A percentile compares a stretch with the other conserved stretches of the same genome.
Conservation (phyloP, 2,113 vertebrate species). For the Tichodroma muraria region DNA sequence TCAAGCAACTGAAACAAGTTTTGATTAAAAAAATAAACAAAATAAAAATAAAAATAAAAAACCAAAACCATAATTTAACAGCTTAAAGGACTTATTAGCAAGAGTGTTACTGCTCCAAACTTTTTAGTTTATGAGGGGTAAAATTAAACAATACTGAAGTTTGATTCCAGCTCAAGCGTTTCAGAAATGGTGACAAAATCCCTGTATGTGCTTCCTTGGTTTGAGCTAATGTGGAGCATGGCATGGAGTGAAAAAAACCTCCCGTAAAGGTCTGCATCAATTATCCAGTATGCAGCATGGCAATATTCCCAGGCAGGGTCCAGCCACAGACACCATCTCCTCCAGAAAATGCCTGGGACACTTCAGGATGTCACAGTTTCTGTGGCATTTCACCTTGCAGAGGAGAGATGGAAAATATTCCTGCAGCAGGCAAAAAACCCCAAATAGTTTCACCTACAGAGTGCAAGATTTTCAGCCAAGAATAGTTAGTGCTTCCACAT, state of each 20-base stretch:
- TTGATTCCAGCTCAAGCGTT: neutral
- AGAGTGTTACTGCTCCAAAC: neutral
- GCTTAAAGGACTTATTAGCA: neutral
- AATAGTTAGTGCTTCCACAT: slow-evolving; percentile 37
- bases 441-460: slow-evolving; percentile 32
- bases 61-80: neutral
- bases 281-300: neutral
- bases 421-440: neutral
- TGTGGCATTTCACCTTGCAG: neutral
- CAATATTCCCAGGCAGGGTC: neutral
- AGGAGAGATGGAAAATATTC: neutral
- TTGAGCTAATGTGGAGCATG: neutral
- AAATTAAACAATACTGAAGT: neutral
- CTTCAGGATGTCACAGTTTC: neutral
- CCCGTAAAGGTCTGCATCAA: neutral
- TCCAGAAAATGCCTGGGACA: neutral
- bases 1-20: neutral
- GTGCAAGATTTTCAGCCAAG: slow-evolving; percentile 33
- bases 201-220: neutral
- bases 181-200: neutral
- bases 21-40: neutral
- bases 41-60: rapidly evolving
- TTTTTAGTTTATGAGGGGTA: neutral
- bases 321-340: neutral
- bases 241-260: neutral